Base-by-base conservation (phyloP, 2,797 vertebrate genomes). In the Aulostomus chinensis region DNA sequence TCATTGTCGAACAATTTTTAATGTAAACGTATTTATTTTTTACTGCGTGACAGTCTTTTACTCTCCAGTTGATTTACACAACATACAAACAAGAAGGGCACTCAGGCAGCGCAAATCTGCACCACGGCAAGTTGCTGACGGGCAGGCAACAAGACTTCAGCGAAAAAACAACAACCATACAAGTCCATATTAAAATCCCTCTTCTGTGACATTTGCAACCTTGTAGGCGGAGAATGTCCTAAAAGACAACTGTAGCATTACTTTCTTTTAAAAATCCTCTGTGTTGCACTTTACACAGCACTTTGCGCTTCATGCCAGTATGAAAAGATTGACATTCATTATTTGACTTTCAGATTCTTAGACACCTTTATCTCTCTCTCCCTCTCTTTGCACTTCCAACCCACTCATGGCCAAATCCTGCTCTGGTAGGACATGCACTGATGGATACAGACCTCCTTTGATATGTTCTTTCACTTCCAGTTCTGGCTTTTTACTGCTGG, bases 311-410 rank as follows among this genome's bases (percentile, higher is more conserved):
- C 0, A 0, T 21, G 12, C 10, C 7, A 40, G n/a, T 11, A 24
- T 2, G 7, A 41, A 39, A 49, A 42, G 3, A 33, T 8, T 50
- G 14, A 7, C 7, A 25, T 34, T 17, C 3, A 1, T 41, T 10
- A n/a, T 51, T 38, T 41, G 32, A 31, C 38, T 46, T 24, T 20
- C 13, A 60, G 30, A n/a, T 17, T 48, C 25, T 42, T 2, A 2
- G 9, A 1, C 13, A 38, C 26, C 14, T 54, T 2, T 24, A 24
- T 37, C 4, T 51, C 9, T 43, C 22, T 37, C 20, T 24, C 12
- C 25, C 40, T 12, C 8, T 29, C 11, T 12, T 12, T 30, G 17
- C 26, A 5, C 22, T 42, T 38, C 50, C 40, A 40, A 21, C 29
- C 16, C 25, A 49, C 46, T 51, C 11, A 41, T 53, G 15, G 34